A percentile compares a stretch with the other conserved stretches of the same genome.
Conservation (phyloP, 1,140 invertebrate species). For the Rhyacophila brunnea region DNA sequence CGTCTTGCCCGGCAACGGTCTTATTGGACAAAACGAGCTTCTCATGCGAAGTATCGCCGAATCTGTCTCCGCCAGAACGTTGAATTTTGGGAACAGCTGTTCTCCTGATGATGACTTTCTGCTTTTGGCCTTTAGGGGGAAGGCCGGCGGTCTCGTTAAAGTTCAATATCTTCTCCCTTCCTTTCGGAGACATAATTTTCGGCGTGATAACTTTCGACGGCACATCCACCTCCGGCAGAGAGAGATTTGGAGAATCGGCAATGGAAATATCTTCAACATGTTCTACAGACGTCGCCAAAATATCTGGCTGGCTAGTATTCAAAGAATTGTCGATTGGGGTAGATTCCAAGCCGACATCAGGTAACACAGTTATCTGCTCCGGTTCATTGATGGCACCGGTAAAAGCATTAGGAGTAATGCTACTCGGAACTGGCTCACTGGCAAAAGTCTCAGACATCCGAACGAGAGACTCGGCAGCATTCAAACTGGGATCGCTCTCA, state of each 20-base stretch:
- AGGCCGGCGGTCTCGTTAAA: constrained; percentile 41
- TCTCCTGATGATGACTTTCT: constrained; percentile 52
- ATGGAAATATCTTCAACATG: neutral
- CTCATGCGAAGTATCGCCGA: constrained; percentile 38
- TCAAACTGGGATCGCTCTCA: constrained; percentile 51
- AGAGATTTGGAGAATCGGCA: constrained; percentile 45
- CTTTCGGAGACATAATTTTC: constrained; percentile 43
- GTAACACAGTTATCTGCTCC: neutral
- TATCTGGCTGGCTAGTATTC: too few relatives aligned
- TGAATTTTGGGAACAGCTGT: constrained; percentile 39
- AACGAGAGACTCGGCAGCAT: constrained; percentile 50
- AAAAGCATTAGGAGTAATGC: constrained; percentile 35
- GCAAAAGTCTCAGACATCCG: constrained; percentile 51
- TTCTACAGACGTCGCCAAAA: too few relatives aligned
- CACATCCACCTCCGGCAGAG: constrained; percentile 32
- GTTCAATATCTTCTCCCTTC: constrained; percentile 53
- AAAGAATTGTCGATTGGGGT: too few relatives aligned
- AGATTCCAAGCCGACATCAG: constrained; percentile 21
- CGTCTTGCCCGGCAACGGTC: constrained; percentile 39
- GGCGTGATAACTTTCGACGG: constrained; percentile 39
- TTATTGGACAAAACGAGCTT: constrained; percentile 48
- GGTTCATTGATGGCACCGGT: neutral
- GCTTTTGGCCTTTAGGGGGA: constrained; percentile 41
- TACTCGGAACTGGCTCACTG: constrained; percentile 43
- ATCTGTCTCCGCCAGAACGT: neutral